Evolutionary conservation across 1,140 invertebrate genomes (phyloP).

Genomic region (Parapsyche elsis): DNA sequence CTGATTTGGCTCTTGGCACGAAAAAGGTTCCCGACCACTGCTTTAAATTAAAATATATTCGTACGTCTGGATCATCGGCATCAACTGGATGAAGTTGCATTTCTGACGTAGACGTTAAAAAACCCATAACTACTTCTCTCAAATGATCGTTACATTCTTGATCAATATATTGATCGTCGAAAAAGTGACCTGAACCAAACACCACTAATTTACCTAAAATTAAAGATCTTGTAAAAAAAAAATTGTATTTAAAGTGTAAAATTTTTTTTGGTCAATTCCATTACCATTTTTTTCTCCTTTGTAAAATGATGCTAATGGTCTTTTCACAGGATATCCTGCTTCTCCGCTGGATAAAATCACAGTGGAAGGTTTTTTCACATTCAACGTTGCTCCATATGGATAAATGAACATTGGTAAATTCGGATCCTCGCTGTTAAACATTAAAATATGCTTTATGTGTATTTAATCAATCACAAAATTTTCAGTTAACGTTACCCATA

Average conservation of each 20-base stretch:
- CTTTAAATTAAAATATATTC: constrained; percentile 24
- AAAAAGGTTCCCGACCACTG: no score
- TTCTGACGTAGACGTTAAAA: constrained; percentile 77
- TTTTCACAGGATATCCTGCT: constrained; percentile 92
- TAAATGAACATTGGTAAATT: constrained; percentile 85
- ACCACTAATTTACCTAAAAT: constrained; percentile 77
- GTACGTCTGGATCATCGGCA: constrained; percentile 93
- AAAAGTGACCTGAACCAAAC: constrained; percentile 82
- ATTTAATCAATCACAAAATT: no score
- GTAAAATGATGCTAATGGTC: constrained; percentile 91
- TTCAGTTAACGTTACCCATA: constrained; percentile 61
- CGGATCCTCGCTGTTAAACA: constrained; percentile 69
- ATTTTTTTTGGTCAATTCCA: constrained; percentile 25
- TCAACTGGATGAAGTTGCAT: constrained; percentile 83
- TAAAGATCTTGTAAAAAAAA: no score
- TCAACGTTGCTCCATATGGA: constrained; percentile 95
- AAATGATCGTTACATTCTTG: constrained; percentile 95
- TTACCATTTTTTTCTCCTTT: constrained; percentile 68
- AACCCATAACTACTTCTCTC: constrained; percentile 88
- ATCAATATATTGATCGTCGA: constrained; percentile 89
- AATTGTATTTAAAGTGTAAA: no score
- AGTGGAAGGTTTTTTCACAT: constrained; percentile 89
- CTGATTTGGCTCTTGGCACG: no score
- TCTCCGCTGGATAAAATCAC: constrained; percentile 92
- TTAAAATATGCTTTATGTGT: no score